Conservation (phyloP, 2,888 invertebrate species). For the Rhaphigaster nebulosa region DNA sequence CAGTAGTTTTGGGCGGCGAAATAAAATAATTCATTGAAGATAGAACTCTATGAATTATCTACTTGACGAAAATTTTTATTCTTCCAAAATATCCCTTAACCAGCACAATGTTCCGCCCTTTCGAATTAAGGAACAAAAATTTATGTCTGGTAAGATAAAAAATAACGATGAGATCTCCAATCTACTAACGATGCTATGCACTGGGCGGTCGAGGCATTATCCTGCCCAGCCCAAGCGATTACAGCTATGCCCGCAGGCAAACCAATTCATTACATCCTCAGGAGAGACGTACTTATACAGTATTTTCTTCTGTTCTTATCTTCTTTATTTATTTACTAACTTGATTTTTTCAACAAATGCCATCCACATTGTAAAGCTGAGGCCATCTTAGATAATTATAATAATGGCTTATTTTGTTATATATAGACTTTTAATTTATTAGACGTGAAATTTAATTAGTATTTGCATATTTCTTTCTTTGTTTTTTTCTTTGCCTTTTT, state of each 20-base stretch:
- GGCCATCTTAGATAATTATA: too few species aligned
- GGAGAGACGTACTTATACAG: not conserved
- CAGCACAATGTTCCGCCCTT: too few species aligned
- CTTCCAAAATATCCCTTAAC: too few species aligned
- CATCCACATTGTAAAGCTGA: not conserved
- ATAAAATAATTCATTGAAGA: too few species aligned
- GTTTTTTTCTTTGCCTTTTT: too few species aligned
- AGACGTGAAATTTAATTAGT: too few species aligned
- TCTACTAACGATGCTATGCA: not conserved
- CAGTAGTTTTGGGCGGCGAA: too few species aligned
- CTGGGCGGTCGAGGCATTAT: not conserved
- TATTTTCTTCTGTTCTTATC: not conserved
- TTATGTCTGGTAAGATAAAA: not conserved
- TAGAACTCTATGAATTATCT: too few species aligned
- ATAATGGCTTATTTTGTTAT: too few species aligned
- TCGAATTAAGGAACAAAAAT: not conserved
- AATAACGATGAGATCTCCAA: not conserved
- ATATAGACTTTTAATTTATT: too few species aligned
- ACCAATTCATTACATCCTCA: slow-evolving; percentile 1
- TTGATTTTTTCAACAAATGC: not conserved
- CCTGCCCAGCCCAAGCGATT: not conserved
- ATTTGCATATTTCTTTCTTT: too few species aligned
- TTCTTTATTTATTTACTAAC: not conserved
- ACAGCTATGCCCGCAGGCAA: not conserved
- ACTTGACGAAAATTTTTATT: too few species aligned